Evolutionary conservation across 2,888 invertebrate species (phyloP).

Genomic region (Tenodera sinensis): DNA sequence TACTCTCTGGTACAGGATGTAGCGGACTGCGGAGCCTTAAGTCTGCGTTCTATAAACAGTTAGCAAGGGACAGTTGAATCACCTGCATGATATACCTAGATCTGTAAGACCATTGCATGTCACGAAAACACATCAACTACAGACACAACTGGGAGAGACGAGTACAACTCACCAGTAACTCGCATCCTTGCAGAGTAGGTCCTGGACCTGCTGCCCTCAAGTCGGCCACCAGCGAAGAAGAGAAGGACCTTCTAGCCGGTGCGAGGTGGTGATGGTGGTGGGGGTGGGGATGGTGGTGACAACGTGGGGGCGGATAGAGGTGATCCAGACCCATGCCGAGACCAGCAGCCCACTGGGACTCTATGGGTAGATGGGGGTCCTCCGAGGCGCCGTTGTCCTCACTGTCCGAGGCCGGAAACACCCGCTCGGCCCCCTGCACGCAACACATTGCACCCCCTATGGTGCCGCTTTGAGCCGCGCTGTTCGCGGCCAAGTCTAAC

Average conservation of each 20-base stretch:
- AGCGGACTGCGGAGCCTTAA: too few relatives aligned
- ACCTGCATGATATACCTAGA: too few relatives aligned
- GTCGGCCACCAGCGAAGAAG: slow-evolving; percentile 35
- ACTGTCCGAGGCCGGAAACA: slow-evolving; percentile 37
- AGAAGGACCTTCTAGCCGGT: slow-evolving; percentile 34
- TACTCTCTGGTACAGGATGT: too few relatives aligned
- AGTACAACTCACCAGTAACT: slow-evolving; percentile 32
- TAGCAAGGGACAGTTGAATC: too few relatives aligned
- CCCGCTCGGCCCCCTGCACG: slow-evolving; percentile 36
- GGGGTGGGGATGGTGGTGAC: slow-evolving; percentile 11
- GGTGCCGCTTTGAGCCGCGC: not conserved
- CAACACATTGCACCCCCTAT: slow-evolving; percentile 34
- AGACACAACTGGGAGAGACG: too few relatives aligned
- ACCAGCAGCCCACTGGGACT: slow-evolving; percentile 46
- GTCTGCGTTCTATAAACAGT: too few relatives aligned
- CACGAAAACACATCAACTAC: not conserved
- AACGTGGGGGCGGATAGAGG: slow-evolving; percentile 14
- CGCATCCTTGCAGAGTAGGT: slow-evolving; percentile 33
- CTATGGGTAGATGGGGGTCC: slow-evolving; percentile 34
- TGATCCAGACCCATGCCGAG: slow-evolving; percentile 42
- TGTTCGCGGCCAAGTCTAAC: not conserved
- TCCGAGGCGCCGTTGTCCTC: slow-evolving; percentile 33
- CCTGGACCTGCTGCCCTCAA: slow-evolving; percentile 33
- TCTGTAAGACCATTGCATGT: not conserved
- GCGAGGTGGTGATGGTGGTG: slow-evolving; percentile 25